Evolutionary conservation across 2,888 invertebrate species (phyloP).

Genomic region (Andrena flavipes): DNA sequence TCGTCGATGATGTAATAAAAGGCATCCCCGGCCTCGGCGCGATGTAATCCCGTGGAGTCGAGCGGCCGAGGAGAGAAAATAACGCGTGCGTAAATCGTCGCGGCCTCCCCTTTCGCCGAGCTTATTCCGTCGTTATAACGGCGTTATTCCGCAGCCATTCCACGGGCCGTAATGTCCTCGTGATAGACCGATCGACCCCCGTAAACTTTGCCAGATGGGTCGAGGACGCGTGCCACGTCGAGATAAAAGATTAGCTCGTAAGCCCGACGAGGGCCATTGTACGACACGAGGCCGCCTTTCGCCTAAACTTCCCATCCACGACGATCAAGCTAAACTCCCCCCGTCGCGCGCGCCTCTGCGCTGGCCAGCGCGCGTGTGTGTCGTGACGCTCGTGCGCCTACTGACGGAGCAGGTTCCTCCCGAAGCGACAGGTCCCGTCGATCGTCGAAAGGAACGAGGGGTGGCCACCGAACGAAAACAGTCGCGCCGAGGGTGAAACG

Average conservation of each 20-base stretch:
- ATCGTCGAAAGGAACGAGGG: slow-evolving; percentile 33
- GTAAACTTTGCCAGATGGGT: slow-evolving; percentile 81
- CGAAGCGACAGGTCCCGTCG: slow-evolving; percentile 73
- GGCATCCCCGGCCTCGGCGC: slow-evolving; percentile 12
- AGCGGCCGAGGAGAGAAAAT: slow-evolving; percentile 33
- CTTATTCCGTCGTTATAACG: slow-evolving; percentile 53
- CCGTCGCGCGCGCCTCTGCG: neutral
- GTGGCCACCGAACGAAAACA: slow-evolving; percentile 32
- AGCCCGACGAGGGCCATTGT: slow-evolving; percentile 76
- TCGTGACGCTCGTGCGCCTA: neutral
- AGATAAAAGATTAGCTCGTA: slow-evolving; percentile 82
- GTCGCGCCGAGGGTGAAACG: slow-evolving; percentile 16
- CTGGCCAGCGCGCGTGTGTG: slow-evolving; percentile 61
- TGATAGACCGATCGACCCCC: slow-evolving; percentile 82
- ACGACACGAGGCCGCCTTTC: slow-evolving; percentile 51
- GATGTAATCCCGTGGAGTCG: slow-evolving; percentile 32
- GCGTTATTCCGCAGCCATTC: slow-evolving; percentile 47
- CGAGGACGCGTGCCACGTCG: slow-evolving; percentile 82
- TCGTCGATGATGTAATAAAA: slow-evolving; percentile 37
- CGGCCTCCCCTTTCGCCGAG: slow-evolving; percentile 16
- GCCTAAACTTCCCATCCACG: slow-evolving; percentile 36
- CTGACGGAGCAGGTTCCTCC: slow-evolving; percentile 68
- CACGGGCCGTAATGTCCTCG: slow-evolving; percentile 54
- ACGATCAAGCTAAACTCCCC: neutral
- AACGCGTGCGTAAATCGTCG: slow-evolving; percentile 55